These are phyloP conservation scores for Clarias macrocephalus DNA, from an alignment of 2,113 vertebrate genomes.

Conservation along the genomic window DNA sequence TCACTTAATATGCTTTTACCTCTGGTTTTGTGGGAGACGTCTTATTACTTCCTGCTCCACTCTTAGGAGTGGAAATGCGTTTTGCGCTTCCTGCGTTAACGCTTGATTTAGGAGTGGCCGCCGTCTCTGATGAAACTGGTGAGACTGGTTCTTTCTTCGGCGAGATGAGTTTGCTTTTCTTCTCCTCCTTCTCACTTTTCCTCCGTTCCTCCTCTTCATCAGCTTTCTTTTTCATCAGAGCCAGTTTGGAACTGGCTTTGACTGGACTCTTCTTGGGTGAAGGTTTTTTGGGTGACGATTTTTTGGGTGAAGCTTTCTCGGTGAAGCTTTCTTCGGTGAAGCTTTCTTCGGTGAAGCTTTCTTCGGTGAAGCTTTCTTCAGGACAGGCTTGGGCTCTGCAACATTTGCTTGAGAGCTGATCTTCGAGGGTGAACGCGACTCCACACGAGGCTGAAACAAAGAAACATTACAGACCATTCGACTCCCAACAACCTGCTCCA, in stretches of 20 bases:
- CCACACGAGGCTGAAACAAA: constrained; percentile 74
- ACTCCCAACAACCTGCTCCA: not conserved
- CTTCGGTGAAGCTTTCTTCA: constrained; percentile 57
- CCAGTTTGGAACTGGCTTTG: constrained; percentile 80
- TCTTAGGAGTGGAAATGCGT: constrained; percentile 60
- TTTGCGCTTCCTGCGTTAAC: constrained; percentile 49
- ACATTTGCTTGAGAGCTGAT: constrained; percentile 38
- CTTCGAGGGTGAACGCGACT: constrained; percentile 62
- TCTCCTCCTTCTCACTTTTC: constrained; percentile 48
- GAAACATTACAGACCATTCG: not conserved
- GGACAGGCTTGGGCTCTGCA: not conserved
- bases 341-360: no score
- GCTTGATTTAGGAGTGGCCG: constrained; percentile 66
- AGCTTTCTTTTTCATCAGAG: constrained; percentile 78
- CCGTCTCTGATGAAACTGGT: constrained; percentile 45
- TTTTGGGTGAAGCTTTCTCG: no score
- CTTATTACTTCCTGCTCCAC: constrained; percentile 69
- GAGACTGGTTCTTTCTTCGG: constrained; percentile 65
- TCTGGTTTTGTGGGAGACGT: constrained; percentile 83
- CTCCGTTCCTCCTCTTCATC: constrained; percentile 63
- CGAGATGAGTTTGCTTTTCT: constrained; percentile 61
- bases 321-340: no score
- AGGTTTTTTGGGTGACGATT: constrained; percentile 20
- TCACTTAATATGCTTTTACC: constrained; percentile 66
- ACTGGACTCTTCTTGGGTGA: constrained; percentile 66